Evolutionary conservation across 2,888 invertebrate genomes (phyloP).

Genomic region (Cataglyphis cursor): DNA sequence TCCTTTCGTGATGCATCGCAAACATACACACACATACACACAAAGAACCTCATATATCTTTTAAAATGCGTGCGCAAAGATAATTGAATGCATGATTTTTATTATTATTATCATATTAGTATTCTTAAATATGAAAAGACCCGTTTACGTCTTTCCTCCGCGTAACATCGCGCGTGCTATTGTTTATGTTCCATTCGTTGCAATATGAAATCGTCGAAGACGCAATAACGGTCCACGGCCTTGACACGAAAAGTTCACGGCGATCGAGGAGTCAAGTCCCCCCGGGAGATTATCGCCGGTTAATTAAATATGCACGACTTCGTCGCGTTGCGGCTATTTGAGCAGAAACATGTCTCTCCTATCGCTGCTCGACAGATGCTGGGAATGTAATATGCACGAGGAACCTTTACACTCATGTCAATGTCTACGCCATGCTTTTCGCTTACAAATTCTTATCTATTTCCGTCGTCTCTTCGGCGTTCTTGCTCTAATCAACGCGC

Average conservation of each 20-base stretch:
- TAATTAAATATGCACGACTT: slow-evolving; percentile 63
- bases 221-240: slow-evolving; percentile 47
- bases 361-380: neutral
- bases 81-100: neutral
- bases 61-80: neutral
- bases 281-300: slow-evolving; percentile 61
- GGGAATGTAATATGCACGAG: neutral
- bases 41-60: neutral
- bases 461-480: neutral
- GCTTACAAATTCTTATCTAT: neutral
- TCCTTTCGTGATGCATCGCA: neutral
- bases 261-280: slow-evolving; percentile 20
- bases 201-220: slow-evolving; percentile 37
- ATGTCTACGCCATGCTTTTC: neutral
- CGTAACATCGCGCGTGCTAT: slow-evolving; percentile 4
- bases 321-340: neutral
- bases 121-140: neutral
- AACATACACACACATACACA: neutral
- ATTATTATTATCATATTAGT: neutral
- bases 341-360: slow-evolving; percentile 26
- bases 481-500: slow-evolving; percentile 2
- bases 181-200: slow-evolving; percentile 5
- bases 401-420: neutral
- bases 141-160: neutral
- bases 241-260: slow-evolving; percentile 59